These are phyloP conservation scores for Dendrolimus houi DNA, from an alignment of 2,888 invertebrate genomes.

Conservation along the genomic window DNA sequence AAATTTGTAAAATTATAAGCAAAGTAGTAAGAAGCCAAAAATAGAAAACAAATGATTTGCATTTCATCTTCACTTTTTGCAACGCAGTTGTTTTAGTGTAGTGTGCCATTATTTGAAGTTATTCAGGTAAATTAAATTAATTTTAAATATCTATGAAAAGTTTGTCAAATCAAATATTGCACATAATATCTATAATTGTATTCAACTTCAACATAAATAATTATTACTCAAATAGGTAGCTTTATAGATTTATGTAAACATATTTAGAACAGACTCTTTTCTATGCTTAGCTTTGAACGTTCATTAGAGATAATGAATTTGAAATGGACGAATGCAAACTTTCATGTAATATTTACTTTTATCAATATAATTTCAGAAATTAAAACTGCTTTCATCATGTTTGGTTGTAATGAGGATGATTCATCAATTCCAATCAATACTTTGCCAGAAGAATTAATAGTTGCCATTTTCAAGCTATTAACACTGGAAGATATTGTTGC, in stretches of 20 bases:
- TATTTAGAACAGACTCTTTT: too few relatives aligned
- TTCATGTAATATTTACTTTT: too few relatives aligned
- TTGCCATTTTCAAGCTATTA: slow-evolving; percentile 51
- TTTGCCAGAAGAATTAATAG: slow-evolving; percentile 57
- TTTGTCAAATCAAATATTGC: too few relatives aligned
- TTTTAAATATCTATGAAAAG: too few relatives aligned
- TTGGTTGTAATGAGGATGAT: slow-evolving; percentile 11
- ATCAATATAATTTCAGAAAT: too few relatives aligned
- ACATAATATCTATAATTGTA: too few relatives aligned
- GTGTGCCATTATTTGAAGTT: background rate
- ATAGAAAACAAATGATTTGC: background rate
- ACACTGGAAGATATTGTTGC: slow-evolving; percentile 42
- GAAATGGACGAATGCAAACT: too few relatives aligned
- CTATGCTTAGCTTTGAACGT: too few relatives aligned
- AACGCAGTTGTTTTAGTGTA: background rate
- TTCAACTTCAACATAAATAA: too few relatives aligned
- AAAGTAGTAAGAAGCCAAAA: slow-evolving; percentile 1
- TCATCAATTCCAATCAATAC: slow-evolving; percentile 22
- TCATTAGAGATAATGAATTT: too few relatives aligned
- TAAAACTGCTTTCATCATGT: background rate
- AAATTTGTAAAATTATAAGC: background rate
- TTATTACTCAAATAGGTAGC: too few relatives aligned
- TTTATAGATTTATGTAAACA: too few relatives aligned
- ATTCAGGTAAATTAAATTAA: background rate
- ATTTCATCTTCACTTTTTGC: background rate